Percentiles rank a stretch among this genome's conserved stretches.
Evolutionary conservation across 2,797 vertebrate species (phyloP).

Genomic region (Coendou prehensilis): DNA sequence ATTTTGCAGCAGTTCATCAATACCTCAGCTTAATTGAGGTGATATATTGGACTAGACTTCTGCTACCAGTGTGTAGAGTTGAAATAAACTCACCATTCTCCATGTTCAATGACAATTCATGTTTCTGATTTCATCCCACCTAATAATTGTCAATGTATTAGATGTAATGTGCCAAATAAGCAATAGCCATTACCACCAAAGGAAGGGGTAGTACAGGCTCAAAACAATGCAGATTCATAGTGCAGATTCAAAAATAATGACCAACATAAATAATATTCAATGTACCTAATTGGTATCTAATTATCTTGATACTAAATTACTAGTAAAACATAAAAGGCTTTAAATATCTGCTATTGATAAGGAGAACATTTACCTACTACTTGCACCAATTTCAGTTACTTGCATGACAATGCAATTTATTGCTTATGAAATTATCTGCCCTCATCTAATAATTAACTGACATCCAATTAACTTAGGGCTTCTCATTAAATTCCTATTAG

Average conservation of each 20-base stretch:
- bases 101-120: neutral
- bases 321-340: conserved; percentile 78
- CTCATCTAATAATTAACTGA: conserved; percentile 70
- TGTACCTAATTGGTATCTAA: conserved; percentile 71
- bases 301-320: conserved; percentile 76
- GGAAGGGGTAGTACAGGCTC: neutral
- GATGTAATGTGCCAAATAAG: neutral
- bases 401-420: conserved; percentile 63
- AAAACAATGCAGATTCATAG: neutral
- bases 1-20: neutral
- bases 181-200: neutral
- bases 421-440: conserved; percentile 72
- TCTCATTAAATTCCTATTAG: conserved; percentile 71
- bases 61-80: neutral
- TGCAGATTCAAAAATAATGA: neutral
- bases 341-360: conserved; percentile 75
- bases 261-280: conserved; percentile 67
- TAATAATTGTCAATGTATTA: neutral
- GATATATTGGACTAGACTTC: neutral
- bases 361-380: conserved; percentile 54
- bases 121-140: neutral
- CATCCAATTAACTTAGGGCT: conserved; percentile 68
- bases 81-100: neutral
- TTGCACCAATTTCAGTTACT: conserved; percentile 67
- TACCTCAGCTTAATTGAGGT: neutral